phyloP scores from a whole-genome alignment of 2,888 invertebrate genomes.

The Mimumesa dahlbomi region DNA sequence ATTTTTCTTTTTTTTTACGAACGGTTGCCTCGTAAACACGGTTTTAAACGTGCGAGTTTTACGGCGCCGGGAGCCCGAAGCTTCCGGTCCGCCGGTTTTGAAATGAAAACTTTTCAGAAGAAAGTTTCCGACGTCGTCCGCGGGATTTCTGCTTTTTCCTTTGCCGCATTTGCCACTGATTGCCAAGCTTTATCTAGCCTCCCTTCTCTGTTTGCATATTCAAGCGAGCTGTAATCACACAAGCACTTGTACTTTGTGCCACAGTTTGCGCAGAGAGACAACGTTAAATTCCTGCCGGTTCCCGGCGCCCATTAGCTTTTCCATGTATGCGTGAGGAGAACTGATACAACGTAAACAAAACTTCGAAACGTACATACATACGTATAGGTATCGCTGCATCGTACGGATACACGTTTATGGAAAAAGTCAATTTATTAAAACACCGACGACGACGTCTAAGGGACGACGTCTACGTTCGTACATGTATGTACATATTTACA shows the following conservation, averaged over 20 bases:
- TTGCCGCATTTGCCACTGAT: slow-evolving; percentile 22
- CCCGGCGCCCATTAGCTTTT: slow-evolving; percentile 6
- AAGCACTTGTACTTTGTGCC: not conserved
- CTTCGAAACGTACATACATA: too few species aligned
- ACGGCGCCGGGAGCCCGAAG: too few species aligned
- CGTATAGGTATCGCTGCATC: not conserved
- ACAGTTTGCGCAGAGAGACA: slow-evolving; percentile 8
- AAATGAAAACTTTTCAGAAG: slow-evolving; percentile 4
- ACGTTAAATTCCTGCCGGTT: not conserved
- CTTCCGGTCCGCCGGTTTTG: not conserved
- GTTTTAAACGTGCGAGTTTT: too few species aligned
- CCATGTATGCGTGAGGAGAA: not conserved
- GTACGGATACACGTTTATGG: not conserved
- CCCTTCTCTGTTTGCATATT: slow-evolving; percentile 15
- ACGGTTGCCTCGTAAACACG: too few species aligned
- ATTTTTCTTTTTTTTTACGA: too few species aligned
- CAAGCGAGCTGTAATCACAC: not conserved
- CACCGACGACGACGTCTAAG: not conserved
- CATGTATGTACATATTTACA: too few species aligned
- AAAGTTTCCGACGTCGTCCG: slow-evolving; percentile 9
- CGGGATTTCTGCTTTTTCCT: slow-evolving; percentile 17
- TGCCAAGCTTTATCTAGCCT: slow-evolving; percentile 18
- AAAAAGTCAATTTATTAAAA: not conserved
- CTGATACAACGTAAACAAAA: slow-evolving; percentile 23
- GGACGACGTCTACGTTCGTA: not conserved